Conservation (phyloP, 2,888 invertebrate species). For the Oligia strigilis region DNA sequence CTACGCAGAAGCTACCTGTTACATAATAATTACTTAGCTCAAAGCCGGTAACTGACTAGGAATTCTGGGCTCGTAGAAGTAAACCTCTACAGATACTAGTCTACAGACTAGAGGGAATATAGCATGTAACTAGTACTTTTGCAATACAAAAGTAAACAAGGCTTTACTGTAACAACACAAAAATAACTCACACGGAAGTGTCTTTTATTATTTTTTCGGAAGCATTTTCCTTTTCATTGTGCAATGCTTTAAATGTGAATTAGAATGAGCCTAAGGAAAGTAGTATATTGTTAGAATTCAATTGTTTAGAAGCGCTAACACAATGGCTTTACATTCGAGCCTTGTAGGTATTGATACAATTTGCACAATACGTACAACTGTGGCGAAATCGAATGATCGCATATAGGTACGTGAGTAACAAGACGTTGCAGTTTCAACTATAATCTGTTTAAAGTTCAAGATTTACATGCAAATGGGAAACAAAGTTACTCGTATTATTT, state of each 20-base stretch:
- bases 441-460: slow-evolving; percentile 25
- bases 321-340: neutral
- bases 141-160: slow-evolving; percentile 19
- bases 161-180: slow-evolving; percentile 6
- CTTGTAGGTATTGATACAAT: slow-evolving; percentile 32
- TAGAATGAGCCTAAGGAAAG: slow-evolving; percentile 4
- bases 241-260: slow-evolving; percentile 22
- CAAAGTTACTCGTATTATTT: slow-evolving; percentile 21
- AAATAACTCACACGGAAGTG: slow-evolving; percentile 15
- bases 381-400: slow-evolving; percentile 25
- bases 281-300: slow-evolving; percentile 23
- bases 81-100: neutral
- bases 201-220: slow-evolving; percentile 21
- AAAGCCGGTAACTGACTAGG: neutral
- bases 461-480: slow-evolving; percentile 36
- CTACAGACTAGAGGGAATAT: slow-evolving; percentile 7
- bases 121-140: neutral
- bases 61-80: neutral
- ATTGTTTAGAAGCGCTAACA: slow-evolving; percentile 26
- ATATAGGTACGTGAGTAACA: slow-evolving; percentile 14
- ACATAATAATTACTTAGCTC: neutral
- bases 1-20: slow-evolving; percentile 1
- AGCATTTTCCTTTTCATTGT: slow-evolving; percentile 22
- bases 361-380: neutral
- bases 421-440: slow-evolving; percentile 20